Conservation (phyloP, 1,140 invertebrate genomes). For the Phymorhynchus buccinoides region DNA sequence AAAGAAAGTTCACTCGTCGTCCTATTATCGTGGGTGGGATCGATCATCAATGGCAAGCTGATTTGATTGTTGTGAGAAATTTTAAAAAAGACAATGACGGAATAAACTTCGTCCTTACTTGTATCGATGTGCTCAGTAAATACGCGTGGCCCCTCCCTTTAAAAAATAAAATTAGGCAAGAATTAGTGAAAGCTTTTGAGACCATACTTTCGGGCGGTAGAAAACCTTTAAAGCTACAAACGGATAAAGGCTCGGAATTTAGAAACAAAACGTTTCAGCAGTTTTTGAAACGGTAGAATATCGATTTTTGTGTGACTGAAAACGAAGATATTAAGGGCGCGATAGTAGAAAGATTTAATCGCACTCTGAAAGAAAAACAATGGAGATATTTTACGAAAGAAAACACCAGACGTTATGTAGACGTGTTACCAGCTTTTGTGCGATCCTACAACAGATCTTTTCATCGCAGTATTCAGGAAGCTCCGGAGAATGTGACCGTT, state of each 20-base stretch:
- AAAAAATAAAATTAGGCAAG: slow-evolving; percentile 72
- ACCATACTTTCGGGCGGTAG: slow-evolving; percentile 48
- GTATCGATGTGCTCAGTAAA: slow-evolving; percentile 75
- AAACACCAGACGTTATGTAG: no score
- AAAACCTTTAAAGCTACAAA: slow-evolving; percentile 37
- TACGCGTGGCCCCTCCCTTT: slow-evolving; percentile 73
- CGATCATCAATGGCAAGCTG: slow-evolving; percentile 70
- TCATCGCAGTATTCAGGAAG: no score
- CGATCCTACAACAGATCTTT: no score
- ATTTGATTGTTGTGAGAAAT: slow-evolving; percentile 65
- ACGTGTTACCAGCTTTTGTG: no score
- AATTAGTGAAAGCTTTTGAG: slow-evolving; percentile 52
- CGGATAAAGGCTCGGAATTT: slow-evolving; percentile 43
- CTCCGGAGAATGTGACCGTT: no score
- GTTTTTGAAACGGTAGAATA: slow-evolving; percentile 4
- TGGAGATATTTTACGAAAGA: slow-evolving; percentile 64
- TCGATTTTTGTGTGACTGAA: slow-evolving; percentile 33
- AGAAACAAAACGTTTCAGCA: slow-evolving; percentile 36
- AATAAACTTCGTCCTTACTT: slow-evolving; percentile 72
- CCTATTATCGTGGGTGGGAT: slow-evolving; percentile 49
- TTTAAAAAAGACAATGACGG: slow-evolving; percentile 68
- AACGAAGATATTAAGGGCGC: slow-evolving; percentile 73
- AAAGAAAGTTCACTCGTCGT: slow-evolving; percentile 34
- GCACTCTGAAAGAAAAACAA: slow-evolving; percentile 73
- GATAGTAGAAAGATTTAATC: slow-evolving; percentile 74